Base-by-base conservation (phyloP, 1,140 invertebrate species). In the Palaemon carinicauda region DNA sequence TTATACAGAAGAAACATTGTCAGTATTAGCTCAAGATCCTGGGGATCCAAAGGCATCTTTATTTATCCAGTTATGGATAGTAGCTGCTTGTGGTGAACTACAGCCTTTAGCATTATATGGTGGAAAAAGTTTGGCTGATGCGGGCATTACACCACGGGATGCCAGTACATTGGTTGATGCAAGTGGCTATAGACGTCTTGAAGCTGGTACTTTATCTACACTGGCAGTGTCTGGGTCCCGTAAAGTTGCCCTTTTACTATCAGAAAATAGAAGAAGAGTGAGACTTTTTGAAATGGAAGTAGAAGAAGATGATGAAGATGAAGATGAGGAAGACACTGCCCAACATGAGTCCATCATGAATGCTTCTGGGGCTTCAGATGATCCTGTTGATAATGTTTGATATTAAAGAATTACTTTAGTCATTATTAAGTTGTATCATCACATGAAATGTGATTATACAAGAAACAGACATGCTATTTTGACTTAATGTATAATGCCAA, bases 211-310 rank as follows among this genome's bases (percentile, higher is more conserved):
- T 50, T 54, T 94, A 98, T 88, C 84, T 17, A 24, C 84, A 12
- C 3, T 86, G 41, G 95, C 96, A 9, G 96, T 98, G 0, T 98
- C 96, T 85, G 96, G 97, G 0, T 94, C 94, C 15, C 93, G 97
- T 54, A 97, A 97, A 93, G 96, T 98, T 29, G 95, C 96, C 14
- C 96, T 97, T 69, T 94, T 98, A 81, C 91, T 98, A 15, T 96
- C 95, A 21, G 95, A 96, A 90, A 96, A 94, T 89, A 92, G 93
- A 85, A 93, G 96, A 80, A 96, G 96, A 91, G 95, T 98, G 60
- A 93, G 96, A 86, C 93, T 98, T 52, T 96, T 96, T 90, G 96
- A 98, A 91, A 98, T 97, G 94, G 97, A 98, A 92, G 95, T 95
- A 0, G 84, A 86, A 41, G 96, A 97, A 90, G 96, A 96, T 9